These are phyloP conservation scores for Artibeus jamaicensis DNA, from an alignment of 2,797 vertebrate genomes.

Conservation along the genomic window DNA sequence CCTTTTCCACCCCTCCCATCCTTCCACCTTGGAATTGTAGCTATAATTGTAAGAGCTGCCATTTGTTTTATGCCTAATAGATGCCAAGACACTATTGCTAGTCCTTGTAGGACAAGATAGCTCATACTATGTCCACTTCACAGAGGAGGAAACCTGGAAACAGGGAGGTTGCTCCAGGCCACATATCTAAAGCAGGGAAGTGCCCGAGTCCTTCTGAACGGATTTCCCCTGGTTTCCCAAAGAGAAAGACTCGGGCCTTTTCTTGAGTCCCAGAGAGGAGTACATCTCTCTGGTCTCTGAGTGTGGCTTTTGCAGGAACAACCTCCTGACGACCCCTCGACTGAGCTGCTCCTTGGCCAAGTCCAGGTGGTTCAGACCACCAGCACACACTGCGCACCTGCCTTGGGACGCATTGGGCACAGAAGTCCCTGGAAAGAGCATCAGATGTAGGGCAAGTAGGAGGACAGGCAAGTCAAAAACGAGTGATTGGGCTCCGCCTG, in stretches of 20 bases:
- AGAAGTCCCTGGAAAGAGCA: not conserved
- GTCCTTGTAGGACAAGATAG: not conserved
- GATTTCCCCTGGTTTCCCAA: not conserved
- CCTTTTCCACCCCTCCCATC: too few species aligned
- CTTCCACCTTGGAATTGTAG: not conserved
- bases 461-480: not conserved
- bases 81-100: not conserved
- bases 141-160: too few species aligned
- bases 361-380: too few species aligned
- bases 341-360: not conserved
- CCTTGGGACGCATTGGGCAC: not conserved
- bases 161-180: not conserved
- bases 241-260: not conserved
- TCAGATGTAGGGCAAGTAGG: not conserved
- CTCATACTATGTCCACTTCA: too few species aligned
- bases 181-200: rapidly evolving
- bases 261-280: not conserved
- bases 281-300: not conserved
- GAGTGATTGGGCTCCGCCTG: not conserved
- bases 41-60: not conserved
- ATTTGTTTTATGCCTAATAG: not conserved
- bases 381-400: rapidly evolving
- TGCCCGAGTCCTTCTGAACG: not conserved
- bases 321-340: too few species aligned
- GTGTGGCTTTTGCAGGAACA: not conserved